Percentiles rank a stretch among this genome's conserved stretches.
These are phyloP conservation scores for Lerema accius DNA, from an alignment of 1,140 invertebrate species.

Conservation along the genomic window DNA sequence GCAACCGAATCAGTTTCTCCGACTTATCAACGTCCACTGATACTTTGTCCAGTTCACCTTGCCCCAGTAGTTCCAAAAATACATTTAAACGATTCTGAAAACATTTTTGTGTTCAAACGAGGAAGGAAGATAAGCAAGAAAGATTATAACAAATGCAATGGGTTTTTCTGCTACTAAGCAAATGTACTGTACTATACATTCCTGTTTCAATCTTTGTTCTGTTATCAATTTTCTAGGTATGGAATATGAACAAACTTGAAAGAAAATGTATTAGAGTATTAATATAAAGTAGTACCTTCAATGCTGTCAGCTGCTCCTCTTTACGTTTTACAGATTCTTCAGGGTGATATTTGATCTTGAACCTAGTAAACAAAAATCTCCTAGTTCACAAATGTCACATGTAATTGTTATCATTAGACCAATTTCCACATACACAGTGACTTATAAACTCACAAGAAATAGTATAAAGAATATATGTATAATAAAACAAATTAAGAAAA, in stretches of 20 bases:
- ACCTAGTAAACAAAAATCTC: slow-evolving; percentile 87
- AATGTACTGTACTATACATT: too few species aligned
- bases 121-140: slow-evolving; percentile 3
- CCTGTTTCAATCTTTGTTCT: too few species aligned
- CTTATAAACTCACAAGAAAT: background rate
- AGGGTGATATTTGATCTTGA: slow-evolving; percentile 99
- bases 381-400: slow-evolving; percentile 13
- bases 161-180: too few species aligned
- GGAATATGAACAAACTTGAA: too few species aligned
- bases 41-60: slow-evolving; percentile 89
- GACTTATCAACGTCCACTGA: slow-evolving; percentile 94
- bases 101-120: slow-evolving; percentile 19
- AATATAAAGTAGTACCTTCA: slow-evolving; percentile 90
- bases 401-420: slow-evolving; percentile 24
- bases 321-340: slow-evolving; percentile 96
- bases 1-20: slow-evolving; percentile 92
- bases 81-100: slow-evolving; percentile 93
- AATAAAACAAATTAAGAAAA: background rate
- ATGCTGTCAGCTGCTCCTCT: slow-evolving; percentile 91
- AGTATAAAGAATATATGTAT: background rate
- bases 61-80: slow-evolving; percentile 93
- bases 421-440: slow-evolving; percentile 37
- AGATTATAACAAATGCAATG: too few species aligned
- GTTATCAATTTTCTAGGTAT: too few species aligned
- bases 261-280: too few species aligned